These are phyloP conservation scores for Coranthus polyacanthus DNA, from an alignment of 2,797 vertebrate genomes.

Conservation along the genomic window DNA sequence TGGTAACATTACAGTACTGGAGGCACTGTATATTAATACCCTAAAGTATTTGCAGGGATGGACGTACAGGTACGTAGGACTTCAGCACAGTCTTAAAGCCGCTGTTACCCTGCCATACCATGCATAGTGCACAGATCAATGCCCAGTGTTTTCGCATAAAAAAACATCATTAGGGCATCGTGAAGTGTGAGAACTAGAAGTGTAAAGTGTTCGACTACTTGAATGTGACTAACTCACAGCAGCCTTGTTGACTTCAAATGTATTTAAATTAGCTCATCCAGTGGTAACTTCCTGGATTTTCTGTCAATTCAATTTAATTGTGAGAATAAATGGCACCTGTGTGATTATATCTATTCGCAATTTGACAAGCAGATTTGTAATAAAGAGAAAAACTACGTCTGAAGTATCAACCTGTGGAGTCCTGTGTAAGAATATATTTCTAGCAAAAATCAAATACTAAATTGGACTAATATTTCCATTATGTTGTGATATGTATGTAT, in stretches of 20 bases:
- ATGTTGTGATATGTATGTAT: background rate
- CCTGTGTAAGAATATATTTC: conserved; percentile 31
- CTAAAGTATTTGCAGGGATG: conserved; percentile 53
- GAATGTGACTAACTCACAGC: conserved; percentile 25
- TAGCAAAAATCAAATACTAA: conserved; percentile 29
- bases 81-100: conserved; percentile 48
- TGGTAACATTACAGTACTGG: conserved; percentile 56
- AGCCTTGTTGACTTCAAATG: background rate
- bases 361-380: conserved; percentile 30
- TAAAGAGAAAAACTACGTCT: conserved; percentile 20
- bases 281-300: conserved; percentile 15
- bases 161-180: conserved; percentile 29
- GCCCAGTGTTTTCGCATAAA: conserved; percentile 29
- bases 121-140: conserved; percentile 67
- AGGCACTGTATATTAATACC: conserved; percentile 43
- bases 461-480: conserved; percentile 15
- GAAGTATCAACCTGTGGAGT: conserved; percentile 12
- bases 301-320: conserved; percentile 15
- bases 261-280: conserved; percentile 8
- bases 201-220: conserved; percentile 37
- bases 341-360: conserved; percentile 26
- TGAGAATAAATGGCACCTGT: conserved; percentile 20
- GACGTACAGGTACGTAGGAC: conserved; percentile 43
- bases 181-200: conserved; percentile 38
- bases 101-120: conserved; percentile 59